Evolutionary conservation across 2,888 invertebrate species (phyloP), one percentile per base, ranked within the genome.

Genomic region (Hypselothyrea guttata): DNA sequence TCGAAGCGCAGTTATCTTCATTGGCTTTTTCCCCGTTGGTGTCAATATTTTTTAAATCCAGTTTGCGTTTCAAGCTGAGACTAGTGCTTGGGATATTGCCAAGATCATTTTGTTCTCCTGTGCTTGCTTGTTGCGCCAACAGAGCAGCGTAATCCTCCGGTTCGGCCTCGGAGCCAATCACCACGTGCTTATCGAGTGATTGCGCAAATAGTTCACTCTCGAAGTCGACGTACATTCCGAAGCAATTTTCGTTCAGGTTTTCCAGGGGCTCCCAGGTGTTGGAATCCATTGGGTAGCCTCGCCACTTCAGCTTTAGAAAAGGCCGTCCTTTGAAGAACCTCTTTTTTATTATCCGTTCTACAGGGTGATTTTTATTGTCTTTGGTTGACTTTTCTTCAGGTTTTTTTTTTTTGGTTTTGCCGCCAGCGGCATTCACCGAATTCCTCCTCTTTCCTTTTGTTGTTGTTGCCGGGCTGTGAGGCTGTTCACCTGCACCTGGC

Each of bases 231-330:
- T 77, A n/a, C 12, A 77, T 16, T 0, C 1, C 4, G 22, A 58
- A 12, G 22, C 58, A 60, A 3, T 57, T 49, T 1, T 28, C 30
- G n/a, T 5, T 34, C 0, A 84, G n/a, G 7, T 56, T 46, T 4
- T 64, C 58, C 8, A 61, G 28, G 5, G 60, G 57, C 35, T 74
- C 84, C 78, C 78, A 79, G 0, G 71, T 62, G 12, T 35, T 62
- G 0, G 62, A 28, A 1, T 37, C 8, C 0, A 9, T 0, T 0
- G 64, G 15, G 12, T 37, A 67, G 1, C 42, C 66, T 0, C 4
- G 0, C 84, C 84, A 78, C 7, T 65, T 67, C 0, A 79, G 2
- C 1, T 47, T 35, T 0, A 65, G 16, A 2, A 71, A 57, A 3
- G 45, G 12, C 0, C 52, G 57, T 0, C 73, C 75, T 15, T 54